A percentile compares a stretch with the other conserved stretches of the same genome.
Conservation (phyloP, 2,113 vertebrate genomes). For the Pithys albifrons region DNA sequence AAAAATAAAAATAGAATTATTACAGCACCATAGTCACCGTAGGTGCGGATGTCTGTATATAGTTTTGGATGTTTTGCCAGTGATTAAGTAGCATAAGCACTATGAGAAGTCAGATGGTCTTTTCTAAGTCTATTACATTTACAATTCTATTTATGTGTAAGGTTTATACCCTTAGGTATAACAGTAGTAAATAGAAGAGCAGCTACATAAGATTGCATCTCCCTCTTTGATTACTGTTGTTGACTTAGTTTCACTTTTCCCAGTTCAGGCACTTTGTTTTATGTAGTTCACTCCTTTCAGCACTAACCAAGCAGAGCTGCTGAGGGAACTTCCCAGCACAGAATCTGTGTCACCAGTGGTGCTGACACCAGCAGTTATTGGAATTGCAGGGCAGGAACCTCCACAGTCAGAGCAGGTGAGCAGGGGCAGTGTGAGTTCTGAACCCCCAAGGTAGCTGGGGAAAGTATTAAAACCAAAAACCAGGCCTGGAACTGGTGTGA, state of each 20-base stretch:
- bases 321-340: background rate
- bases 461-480: background rate
- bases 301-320: background rate
- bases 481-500: background rate
- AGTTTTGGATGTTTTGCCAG: background rate
- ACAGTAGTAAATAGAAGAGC: background rate
- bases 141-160: background rate
- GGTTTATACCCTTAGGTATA: background rate
- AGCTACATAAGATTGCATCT: background rate
- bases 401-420: background rate
- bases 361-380: background rate
- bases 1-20: background rate
- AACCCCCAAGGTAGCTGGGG: background rate
- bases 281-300: background rate
- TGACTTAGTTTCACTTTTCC: background rate
- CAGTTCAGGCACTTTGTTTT: background rate
- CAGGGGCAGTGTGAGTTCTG: background rate
- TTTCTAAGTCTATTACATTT: background rate
- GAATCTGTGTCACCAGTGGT: background rate
- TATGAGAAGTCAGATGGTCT: background rate
- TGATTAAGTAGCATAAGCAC: background rate
- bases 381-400: background rate
- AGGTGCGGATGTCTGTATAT: background rate
- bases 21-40: background rate
- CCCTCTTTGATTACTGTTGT: background rate